Conservation (phyloP, 2,113 vertebrate species). For the Arizona elegans region DNA sequence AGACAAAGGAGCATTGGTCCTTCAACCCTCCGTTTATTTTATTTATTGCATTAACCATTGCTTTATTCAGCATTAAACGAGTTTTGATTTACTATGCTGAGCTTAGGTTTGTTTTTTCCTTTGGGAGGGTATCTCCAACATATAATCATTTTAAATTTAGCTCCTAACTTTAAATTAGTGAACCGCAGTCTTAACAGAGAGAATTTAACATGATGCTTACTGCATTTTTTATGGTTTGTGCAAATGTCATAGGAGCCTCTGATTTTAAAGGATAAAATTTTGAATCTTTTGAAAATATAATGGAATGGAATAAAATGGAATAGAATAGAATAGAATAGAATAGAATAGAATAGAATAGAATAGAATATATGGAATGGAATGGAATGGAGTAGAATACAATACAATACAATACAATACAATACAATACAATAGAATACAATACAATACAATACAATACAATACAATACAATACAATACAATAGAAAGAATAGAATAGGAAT, state of each 20-base stretch:
- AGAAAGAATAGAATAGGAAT: too few species aligned
- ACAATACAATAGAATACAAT: too few species aligned
- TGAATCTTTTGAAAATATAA: too few species aligned
- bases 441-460: too few species aligned
- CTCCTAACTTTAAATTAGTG: neutral
- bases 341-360: too few species aligned
- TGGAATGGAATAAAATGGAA: too few species aligned
- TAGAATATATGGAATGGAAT: too few species aligned
- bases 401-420: too few species aligned
- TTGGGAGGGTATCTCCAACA: neutral
- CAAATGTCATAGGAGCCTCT: neutral
- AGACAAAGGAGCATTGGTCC: neutral
- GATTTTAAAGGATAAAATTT: neutral
- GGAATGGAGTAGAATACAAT: too few species aligned
- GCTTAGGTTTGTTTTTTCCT: neutral
- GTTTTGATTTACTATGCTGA: neutral
- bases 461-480: too few species aligned
- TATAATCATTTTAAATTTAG: neutral
- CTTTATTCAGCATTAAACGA: neutral
- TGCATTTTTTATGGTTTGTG: neutral
- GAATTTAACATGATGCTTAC: neutral
- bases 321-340: too few species aligned
- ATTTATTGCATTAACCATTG: neutral
- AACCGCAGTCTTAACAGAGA: neutral
- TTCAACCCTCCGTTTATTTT: neutral